Percentiles rank a stretch among this genome's conserved stretches.
phyloP scores from a whole-genome alignment of 2,888 invertebrate species.

The Acholoe squamosa region DNA sequence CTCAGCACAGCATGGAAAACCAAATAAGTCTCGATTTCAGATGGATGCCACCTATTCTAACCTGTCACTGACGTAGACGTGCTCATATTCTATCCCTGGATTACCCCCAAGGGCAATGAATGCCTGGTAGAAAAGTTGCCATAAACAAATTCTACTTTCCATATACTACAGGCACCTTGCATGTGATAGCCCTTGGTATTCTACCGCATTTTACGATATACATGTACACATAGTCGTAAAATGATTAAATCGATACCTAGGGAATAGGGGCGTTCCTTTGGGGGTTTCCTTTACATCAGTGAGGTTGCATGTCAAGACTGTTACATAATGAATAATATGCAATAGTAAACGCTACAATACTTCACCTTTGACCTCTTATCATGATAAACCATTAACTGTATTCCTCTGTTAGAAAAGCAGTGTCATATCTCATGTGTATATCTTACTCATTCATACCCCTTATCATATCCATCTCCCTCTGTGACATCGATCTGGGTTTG shows the following conservation, averaged over 20 bases:
- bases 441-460: not conserved
- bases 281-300: not conserved
- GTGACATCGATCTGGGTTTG: not conserved
- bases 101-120: not conserved
- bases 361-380: not conserved
- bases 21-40: slow-evolving; percentile 30
- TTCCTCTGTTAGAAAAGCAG: not conserved
- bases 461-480: not conserved
- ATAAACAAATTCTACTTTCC: slow-evolving; percentile 20
- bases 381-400: not conserved
- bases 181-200: no score
- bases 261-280: not conserved
- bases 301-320: not conserved
- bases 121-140: not conserved
- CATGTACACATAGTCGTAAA: no score
- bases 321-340: not conserved
- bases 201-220: no score
- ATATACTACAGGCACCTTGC: slow-evolving; percentile 3
- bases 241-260: no score
- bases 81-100: slow-evolving; percentile 3
- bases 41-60: slow-evolving; percentile 22
- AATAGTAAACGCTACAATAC: not conserved
- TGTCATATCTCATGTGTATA: not conserved
- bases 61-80: not conserved
- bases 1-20: slow-evolving; percentile 20